Percentiles rank a stretch among this genome's conserved stretches.
These are phyloP conservation scores for Hirtodrosophila confusa DNA, from an alignment of 2,888 invertebrate genomes.

Conservation along the genomic window DNA sequence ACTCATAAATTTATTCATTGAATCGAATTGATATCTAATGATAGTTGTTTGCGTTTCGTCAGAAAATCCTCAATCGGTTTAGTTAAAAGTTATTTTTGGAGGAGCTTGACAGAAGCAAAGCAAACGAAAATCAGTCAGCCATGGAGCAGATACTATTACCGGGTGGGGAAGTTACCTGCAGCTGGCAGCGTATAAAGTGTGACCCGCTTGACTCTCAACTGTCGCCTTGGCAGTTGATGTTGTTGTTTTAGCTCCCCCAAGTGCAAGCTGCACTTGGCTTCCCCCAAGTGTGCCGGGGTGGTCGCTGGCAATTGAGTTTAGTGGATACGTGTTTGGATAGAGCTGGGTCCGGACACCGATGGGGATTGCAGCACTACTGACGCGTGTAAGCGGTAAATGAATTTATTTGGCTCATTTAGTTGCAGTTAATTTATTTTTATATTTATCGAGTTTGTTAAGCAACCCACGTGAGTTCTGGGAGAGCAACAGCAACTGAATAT, in stretches of 20 bases:
- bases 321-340: slow-evolving; percentile 53
- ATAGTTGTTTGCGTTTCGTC: slow-evolving; percentile 15
- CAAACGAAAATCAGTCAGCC: slow-evolving; percentile 35
- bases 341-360: not conserved
- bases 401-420: slow-evolving; percentile 76
- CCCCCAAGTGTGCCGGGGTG: slow-evolving; percentile 18
- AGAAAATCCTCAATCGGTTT: slow-evolving; percentile 35
- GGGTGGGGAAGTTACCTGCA: slow-evolving; percentile 56
- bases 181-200: slow-evolving; percentile 31
- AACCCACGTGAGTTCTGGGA: not conserved
- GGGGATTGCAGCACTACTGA: slow-evolving; percentile 45
- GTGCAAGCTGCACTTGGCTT: slow-evolving; percentile 30
- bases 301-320: slow-evolving; percentile 69
- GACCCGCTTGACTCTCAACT: slow-evolving; percentile 31
- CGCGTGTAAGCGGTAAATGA: slow-evolving; percentile 70
- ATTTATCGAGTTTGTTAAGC: slow-evolving; percentile 69
- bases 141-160: slow-evolving; percentile 11
- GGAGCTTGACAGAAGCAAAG: slow-evolving; percentile 32
- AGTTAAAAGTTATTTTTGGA: slow-evolving; percentile 46
- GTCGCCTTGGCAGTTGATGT: slow-evolving; percentile 15
- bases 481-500: not conserved
- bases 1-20: slow-evolving; percentile 12
- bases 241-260: slow-evolving; percentile 27
- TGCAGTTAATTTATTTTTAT: slow-evolving; percentile 74
- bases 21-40: slow-evolving; percentile 30